Base-by-base conservation (phyloP, 2,888 invertebrate genomes). In the Portevinia maculata region DNA sequence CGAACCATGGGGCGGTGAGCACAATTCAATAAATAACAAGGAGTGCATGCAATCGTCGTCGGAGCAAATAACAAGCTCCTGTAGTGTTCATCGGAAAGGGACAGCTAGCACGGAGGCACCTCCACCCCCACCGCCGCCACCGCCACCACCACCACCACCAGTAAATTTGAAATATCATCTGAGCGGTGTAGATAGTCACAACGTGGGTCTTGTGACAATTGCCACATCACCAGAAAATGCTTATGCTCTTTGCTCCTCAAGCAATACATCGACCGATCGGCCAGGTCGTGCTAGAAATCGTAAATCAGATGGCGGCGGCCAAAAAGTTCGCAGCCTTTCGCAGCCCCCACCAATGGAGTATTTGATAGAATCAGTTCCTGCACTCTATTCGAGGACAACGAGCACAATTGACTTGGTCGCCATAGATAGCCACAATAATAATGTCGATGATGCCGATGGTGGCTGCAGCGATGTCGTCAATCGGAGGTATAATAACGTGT, bases 401-500 rank as follows among this genome's bases (percentile, higher is more conserved):
- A 84, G 60, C 67, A 83, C 67, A 67, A 76, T 84, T 55, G 84
- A 84, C 65, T 84, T 85, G 73, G 70, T 73, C 34, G 73, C 41
- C 19, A 67, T n/a, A 13, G 57, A 60, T 46, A 39, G 24, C 24
- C 46, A 32, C n/a, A 32, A 64, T 41, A 37, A 37, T 15, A 19
- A 65, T 44, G 37, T 37, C 28, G 50, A 62, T 24, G 44, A 13
- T 39, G 39, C 59, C 1, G 50, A 44, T 32, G 55, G 44, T 44
- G 57, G 71, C 70, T 84, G 79, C 17, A 85, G 85, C 85, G 84
- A 64, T 60, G 73, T 84, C 75, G 85, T 86, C 84, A 87, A 87
- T 86, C 89, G 89, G 24, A 86, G 86, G 67, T 89, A 88, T 79
- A 89, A 90, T 79, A 90, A 89, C 86, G 88, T 88, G 8, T 90